Base-by-base conservation (phyloP, 2,113 vertebrate genomes). In the Camelus dromedarius region DNA sequence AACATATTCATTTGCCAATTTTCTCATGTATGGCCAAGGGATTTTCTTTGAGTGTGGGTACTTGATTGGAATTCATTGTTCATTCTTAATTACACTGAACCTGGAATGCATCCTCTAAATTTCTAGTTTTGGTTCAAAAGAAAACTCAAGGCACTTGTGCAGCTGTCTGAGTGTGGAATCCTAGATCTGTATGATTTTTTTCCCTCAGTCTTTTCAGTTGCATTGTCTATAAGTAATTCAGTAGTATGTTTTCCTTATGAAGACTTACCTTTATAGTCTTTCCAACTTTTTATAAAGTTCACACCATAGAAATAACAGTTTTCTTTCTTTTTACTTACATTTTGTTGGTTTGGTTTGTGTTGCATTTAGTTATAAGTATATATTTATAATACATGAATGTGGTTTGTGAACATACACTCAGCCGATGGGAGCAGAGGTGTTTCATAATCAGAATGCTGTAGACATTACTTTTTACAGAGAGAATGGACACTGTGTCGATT, bases 41-140 rank as follows among this genome's bases (percentile, higher is more conserved):
- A 26, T 84, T 84, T 93, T 66, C 58, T 88, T 91, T 80, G 50
- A 38, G 19, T 95, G 16, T 85, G 54, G 15, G 26, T 76, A 80
- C 30, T 38, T 89, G n/a, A 56, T 75, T 91, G 79, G 18, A 85
- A 69, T 89, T 89, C 42, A 80, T 48, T 82, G 52, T 73, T 93
- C 60, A 79, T 56, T 91, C 76, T 83, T 83, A 35, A 38, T 75
- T 76, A 72, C 77, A 52, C 11, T 38, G 50, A 88, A 79, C 19
- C n/a, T 10, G 67, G 35, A 93, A 83, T 82, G 42, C 22, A 38
- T 38, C 26, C 20, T 83, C 26, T 84, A 80, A 32, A 38, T 84
- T 69, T 82, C 52, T 86, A 32, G 32, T 83, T 93, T 86, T 60
- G 48, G 14, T 82, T 93, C 76, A 90, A 96, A 72, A 48, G n/a